Percentiles rank a stretch among this genome's conserved stretches.
Conservation (phyloP, 2,888 invertebrate genomes). For the Leptinotarsa tumamoca region DNA sequence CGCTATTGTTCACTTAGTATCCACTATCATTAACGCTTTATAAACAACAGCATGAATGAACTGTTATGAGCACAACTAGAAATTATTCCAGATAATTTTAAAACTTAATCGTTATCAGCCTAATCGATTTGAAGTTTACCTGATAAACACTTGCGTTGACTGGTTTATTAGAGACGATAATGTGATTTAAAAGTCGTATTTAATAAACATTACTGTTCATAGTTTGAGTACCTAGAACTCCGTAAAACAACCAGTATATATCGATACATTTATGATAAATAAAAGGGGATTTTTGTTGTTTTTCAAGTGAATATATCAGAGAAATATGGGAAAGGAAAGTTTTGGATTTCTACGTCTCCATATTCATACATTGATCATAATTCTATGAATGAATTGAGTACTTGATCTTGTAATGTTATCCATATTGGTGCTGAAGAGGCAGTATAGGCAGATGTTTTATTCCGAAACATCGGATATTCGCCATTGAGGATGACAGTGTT, state of each 20-base stretch:
- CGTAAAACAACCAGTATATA: background rate
- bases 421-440: too few relatives aligned
- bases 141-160: constrained; percentile 46
- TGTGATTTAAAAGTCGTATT: constrained; percentile 8
- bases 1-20: constrained; percentile 9
- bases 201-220: background rate
- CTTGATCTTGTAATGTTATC: too few relatives aligned
- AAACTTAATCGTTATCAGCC: constrained; percentile 18
- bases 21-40: constrained; percentile 6
- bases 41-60: constrained; percentile 9
- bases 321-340: too few relatives aligned
- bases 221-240: background rate
- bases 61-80: constrained; percentile 14
- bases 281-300: too few relatives aligned
- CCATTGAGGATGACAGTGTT: too few relatives aligned
- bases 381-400: too few relatives aligned
- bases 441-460: too few relatives aligned
- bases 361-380: too few relatives aligned
- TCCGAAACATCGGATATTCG: too few relatives aligned
- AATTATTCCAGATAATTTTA: background rate
- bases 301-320: background rate
- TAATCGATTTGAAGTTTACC: constrained; percentile 20
- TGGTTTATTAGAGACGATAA: constrained; percentile 22
- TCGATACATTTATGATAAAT: background rate
- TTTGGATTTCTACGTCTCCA: too few relatives aligned